Evolutionary conservation across 1,140 invertebrate species (phyloP).

Genomic region (Drosophila subobscura): DNA sequence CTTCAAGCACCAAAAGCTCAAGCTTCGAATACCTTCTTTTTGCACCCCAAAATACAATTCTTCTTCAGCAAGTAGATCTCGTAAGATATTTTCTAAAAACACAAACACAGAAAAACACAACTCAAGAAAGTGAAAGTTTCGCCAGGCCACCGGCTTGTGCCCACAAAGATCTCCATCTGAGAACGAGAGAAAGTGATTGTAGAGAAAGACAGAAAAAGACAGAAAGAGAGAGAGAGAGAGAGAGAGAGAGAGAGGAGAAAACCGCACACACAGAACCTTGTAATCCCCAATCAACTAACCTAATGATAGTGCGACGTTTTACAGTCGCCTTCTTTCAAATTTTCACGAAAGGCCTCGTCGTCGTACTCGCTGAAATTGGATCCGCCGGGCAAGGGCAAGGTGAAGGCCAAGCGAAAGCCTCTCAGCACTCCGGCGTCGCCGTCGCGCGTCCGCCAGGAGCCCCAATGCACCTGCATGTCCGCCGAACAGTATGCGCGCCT

Average conservation of each 20-base stretch:
- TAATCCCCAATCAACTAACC: slow-evolving; percentile 84
- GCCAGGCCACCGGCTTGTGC: slow-evolving; percentile 11
- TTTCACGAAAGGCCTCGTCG: slow-evolving; percentile 97
- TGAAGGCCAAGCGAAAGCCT: slow-evolving; percentile 93
- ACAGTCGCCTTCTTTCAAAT: slow-evolving; percentile 98
- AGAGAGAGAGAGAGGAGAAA: slow-evolving; percentile 56
- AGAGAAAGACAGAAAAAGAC: slow-evolving; percentile 24
- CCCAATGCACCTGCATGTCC: slow-evolving; percentile 97
- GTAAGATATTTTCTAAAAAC: slow-evolving; percentile 28
- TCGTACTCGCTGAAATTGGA: slow-evolving; percentile 97
- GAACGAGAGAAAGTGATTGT: background rate
- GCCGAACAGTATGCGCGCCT: slow-evolving; percentile 95
- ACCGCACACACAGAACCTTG: slow-evolving; percentile 84
- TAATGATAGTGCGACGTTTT: slow-evolving; percentile 87
- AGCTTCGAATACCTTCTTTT: slow-evolving; percentile 40
- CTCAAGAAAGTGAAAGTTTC: too few species aligned
- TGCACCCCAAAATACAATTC: slow-evolving; percentile 23
- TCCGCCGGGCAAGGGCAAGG: slow-evolving; percentile 92
- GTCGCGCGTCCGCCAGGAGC: slow-evolving; percentile 91
- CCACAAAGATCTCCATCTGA: slow-evolving; percentile 9
- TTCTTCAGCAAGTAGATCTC: slow-evolving; percentile 28
- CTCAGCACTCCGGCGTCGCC: slow-evolving; percentile 97
- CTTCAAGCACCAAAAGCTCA: slow-evolving; percentile 44
- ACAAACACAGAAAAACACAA: slow-evolving; percentile 26
- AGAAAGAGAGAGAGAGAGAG: slow-evolving; percentile 21